phyloP scores from a whole-genome alignment of 1,140 invertebrate genomes.

The Oreohelix idahoensis region DNA sequence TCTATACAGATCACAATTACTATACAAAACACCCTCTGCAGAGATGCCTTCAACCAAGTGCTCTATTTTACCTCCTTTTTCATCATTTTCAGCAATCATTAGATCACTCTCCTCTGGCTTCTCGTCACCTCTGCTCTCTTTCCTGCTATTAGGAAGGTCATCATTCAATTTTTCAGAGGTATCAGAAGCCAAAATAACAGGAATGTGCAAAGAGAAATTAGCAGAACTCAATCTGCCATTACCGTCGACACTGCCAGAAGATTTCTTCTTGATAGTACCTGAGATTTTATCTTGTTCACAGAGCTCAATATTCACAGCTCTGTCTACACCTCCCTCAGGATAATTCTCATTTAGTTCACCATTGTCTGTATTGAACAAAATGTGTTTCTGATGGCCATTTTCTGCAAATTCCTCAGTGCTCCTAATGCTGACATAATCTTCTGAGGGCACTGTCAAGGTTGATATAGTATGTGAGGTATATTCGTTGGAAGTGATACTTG shows the following conservation, averaged over 20 bases:
- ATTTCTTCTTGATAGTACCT: neutral
- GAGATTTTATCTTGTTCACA: neutral
- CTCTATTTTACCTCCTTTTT: neutral
- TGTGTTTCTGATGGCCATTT: neutral
- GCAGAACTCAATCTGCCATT: neutral
- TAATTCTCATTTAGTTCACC: conserved; percentile 25
- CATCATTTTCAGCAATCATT: neutral
- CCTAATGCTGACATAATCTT: conserved; percentile 89
- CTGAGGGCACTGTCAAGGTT: conserved; percentile 90
- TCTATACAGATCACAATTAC: conserved; percentile 64
- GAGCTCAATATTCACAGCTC: neutral
- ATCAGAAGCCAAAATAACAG: neutral
- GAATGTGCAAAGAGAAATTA: neutral
- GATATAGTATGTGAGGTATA: conserved; percentile 89
- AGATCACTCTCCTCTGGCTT: neutral
- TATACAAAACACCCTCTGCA: no score
- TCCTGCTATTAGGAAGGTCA: neutral
- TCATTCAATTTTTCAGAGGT: neutral
- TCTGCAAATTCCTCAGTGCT: conserved; percentile 80
- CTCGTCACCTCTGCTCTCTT: neutral
- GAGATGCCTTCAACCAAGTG: neutral
- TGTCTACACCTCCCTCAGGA: neutral
- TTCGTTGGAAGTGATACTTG: conserved; percentile 72
- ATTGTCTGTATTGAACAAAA: conserved; percentile 30
- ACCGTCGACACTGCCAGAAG: no score